Percentiles rank a stretch among this genome's conserved stretches.
Conservation (phyloP, 2,113 vertebrate genomes). For the Onychorhynchus coronatus region DNA sequence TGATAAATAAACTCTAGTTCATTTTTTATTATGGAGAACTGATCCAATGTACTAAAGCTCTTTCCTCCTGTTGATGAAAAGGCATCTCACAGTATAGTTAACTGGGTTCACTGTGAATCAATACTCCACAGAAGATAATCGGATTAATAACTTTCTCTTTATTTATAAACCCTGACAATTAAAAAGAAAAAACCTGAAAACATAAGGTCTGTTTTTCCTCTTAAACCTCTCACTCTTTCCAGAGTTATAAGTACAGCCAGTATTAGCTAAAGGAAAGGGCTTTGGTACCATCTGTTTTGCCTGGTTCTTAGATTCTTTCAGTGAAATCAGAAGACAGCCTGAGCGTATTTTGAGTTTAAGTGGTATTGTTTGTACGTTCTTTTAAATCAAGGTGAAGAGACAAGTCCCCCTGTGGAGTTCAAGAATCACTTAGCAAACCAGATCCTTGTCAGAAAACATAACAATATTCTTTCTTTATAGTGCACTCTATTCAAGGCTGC, state of each 20-base stretch:
- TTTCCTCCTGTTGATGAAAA: background rate
- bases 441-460: conserved; percentile 60
- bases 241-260: conserved; percentile 13
- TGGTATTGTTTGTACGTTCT: conserved; percentile 52
- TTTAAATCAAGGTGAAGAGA: conserved; percentile 64
- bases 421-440: conserved; percentile 63
- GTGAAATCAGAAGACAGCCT: conserved; percentile 46
- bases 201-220: background rate
- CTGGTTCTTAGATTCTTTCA: conserved; percentile 44
- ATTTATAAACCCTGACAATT: conserved; percentile 10
- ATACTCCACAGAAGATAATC: background rate
- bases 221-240: conserved; percentile 8
- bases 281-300: conserved; percentile 55
- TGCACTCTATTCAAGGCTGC: conserved; percentile 54
- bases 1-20: background rate
- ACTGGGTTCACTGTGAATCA: background rate
- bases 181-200: background rate
- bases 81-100: background rate
- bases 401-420: conserved; percentile 50
- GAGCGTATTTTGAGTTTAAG: conserved; percentile 61
- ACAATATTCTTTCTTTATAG: conserved; percentile 60
- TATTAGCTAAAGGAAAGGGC: conserved; percentile 50
- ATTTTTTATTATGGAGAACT: background rate
- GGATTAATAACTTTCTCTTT: background rate
- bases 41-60: background rate